Base-by-base conservation (phyloP, 2,113 vertebrate genomes). In the Saguinus midas region DNA sequence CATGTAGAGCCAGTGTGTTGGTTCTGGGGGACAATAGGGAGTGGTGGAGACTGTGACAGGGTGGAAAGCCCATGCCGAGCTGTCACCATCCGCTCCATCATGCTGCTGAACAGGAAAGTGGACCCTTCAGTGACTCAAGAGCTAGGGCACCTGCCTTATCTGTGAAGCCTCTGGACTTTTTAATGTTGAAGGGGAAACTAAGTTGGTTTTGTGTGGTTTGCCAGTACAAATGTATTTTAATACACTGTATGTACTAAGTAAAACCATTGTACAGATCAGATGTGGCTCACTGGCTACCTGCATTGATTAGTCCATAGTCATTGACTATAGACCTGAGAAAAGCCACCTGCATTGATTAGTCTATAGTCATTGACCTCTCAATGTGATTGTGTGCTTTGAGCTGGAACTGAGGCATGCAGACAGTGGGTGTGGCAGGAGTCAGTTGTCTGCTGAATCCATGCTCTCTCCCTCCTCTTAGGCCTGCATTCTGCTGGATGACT, bases 51-150 rank as follows among this genome's bases (percentile, higher is more conserved):
- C 91, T 83, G 50, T 35, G 43, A 2, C 14, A 58, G 14, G 13
- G 18, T 13, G 0, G 0, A 58, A 8, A 32, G 27, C 2, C 29
- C 18, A 27, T 5, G 18, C 29, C 6, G 32, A 3, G 11, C 13
- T 10, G 29, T 50, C 8, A 6, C 5, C 0, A 4, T 4, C 9
- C 1, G 4, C 58, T 91, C 35, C 20, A 4, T n/a, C 35, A 43
- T 0, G 2, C 83, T 18, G n/a, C 17, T 1, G 10, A 21, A 3
- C 21, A 5, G 48, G 45, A 13, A 37, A 16, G 14, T 8, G 0
- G 1, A 8, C 1, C 5, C 32, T 89, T 32, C 3, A 14, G 9
- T 35, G 45, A 23, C 6, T 5, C 5, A 37, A 25, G 37, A 50
- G 64, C 1, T 2, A 75, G 20, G 55, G 52, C 83, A 61, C 32